Conservation (phyloP, 2,888 invertebrate species). For the Synergus itoensis region DNA sequence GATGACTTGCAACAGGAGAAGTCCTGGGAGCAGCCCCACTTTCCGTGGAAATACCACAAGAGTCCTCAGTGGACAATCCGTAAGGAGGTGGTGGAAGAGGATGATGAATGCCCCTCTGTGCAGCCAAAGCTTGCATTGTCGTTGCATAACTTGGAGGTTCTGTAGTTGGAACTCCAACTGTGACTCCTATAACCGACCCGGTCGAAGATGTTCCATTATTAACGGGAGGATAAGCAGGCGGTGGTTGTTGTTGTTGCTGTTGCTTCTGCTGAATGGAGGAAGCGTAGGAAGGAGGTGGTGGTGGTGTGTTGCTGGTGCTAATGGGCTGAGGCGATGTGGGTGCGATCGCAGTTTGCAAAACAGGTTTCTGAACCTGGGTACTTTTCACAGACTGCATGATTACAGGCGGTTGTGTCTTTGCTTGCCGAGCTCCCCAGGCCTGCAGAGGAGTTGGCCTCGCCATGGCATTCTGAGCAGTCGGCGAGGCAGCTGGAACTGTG, state of each 20-base stretch:
- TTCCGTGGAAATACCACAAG: conserved; percentile 77
- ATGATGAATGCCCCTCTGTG: conserved; percentile 84
- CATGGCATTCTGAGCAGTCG: conserved; percentile 83
- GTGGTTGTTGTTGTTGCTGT: conserved; percentile 78
- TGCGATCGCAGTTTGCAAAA: conserved; percentile 96
- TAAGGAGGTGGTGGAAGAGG: conserved; percentile 84
- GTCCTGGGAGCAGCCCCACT: conserved; percentile 78
- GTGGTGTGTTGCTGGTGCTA: conserved; percentile 80
- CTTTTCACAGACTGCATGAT: conserved; percentile 98
- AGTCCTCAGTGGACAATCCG: conserved; percentile 78
- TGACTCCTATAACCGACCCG: conserved; percentile 66
- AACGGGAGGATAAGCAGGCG: conserved; percentile 80
- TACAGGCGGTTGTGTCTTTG: conserved; percentile 94
- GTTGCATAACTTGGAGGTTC: conserved; percentile 96
- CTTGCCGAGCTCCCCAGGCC: conserved; percentile 92
- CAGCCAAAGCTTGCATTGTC: conserved; percentile 89
- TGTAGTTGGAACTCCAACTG: conserved; percentile 85
- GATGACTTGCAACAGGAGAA: conserved; percentile 80
- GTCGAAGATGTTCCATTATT: conserved; percentile 74
- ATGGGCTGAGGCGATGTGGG: conserved; percentile 88
- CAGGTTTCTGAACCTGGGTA: conserved; percentile 96
- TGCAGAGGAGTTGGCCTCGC: conserved; percentile 90
- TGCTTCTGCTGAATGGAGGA: conserved; percentile 89
- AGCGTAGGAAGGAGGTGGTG: conserved; percentile 91
- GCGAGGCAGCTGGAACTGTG: conserved; percentile 84